phyloP scores from a whole-genome alignment of 2,113 vertebrate species.

The Nerophis lumbriciformis region DNA sequence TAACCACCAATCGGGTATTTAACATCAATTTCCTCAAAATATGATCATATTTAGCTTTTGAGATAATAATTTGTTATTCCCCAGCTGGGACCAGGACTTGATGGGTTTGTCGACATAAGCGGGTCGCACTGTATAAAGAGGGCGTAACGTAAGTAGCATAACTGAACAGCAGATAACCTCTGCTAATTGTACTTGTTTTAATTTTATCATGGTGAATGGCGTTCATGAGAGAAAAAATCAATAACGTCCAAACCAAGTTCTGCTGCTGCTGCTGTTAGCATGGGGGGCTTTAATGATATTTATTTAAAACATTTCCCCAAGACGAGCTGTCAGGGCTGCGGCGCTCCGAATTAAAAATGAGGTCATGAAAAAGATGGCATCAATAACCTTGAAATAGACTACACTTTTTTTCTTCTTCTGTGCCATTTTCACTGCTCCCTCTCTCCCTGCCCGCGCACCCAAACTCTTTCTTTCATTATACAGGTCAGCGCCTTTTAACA shows the following conservation, averaged over 20 bases:
- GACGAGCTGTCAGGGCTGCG: slow-evolving; percentile 70
- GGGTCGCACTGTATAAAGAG: slow-evolving; percentile 39
- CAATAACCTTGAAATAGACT: slow-evolving; percentile 80
- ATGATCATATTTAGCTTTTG: too few species aligned
- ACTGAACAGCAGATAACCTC: slow-evolving; percentile 58
- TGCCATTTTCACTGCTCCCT: slow-evolving; percentile 5
- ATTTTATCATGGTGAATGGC: slow-evolving; percentile 35
- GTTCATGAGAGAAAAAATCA: slow-evolving; percentile 62
- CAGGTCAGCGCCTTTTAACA: slow-evolving; percentile 71
- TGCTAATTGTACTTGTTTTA: slow-evolving; percentile 63
- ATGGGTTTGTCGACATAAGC: too few species aligned
- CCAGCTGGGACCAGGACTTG: too few species aligned
- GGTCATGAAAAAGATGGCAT: slow-evolving; percentile 79
- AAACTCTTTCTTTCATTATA: slow-evolving; percentile 66
- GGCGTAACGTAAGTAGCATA: slow-evolving; percentile 52
- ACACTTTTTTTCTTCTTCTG: slow-evolving; percentile 52
- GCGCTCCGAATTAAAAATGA: slow-evolving; percentile 77
- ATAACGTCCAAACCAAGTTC: slow-evolving; percentile 62
- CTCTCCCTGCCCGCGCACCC: slow-evolving; percentile 9
- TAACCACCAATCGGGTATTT: too few species aligned
- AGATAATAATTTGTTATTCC: too few species aligned
- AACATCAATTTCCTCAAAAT: too few species aligned
- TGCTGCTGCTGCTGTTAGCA: slow-evolving; percentile 39
- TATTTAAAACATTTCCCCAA: slow-evolving; percentile 71
- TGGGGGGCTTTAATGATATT: slow-evolving; percentile 71